A percentile compares a stretch with the other conserved stretches of the same genome.
Conservation (phyloP, 2,113 vertebrate genomes). For the Misgurnus anguillicaudatus region DNA sequence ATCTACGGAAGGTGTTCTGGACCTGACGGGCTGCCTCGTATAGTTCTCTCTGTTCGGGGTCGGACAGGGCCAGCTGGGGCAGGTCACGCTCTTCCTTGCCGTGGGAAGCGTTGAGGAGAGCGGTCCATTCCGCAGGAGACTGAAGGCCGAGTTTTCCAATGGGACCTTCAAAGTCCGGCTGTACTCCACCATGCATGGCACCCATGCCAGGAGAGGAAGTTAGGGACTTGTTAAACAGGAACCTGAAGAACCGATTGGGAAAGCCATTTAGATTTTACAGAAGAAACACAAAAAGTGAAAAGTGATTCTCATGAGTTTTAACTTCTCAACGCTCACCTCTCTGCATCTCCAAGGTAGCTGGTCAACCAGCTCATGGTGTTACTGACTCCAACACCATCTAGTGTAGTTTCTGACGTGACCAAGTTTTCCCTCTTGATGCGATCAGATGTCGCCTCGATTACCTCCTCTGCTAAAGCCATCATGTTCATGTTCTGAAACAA, state of each 20-base stretch:
- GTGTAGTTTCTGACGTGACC: constrained; percentile 77
- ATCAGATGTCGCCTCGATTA: constrained; percentile 89
- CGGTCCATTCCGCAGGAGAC: constrained; percentile 87
- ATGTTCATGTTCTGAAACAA: constrained; percentile 77
- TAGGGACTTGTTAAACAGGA: constrained; percentile 82
- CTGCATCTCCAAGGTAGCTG: constrained; percentile 91
- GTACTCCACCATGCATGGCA: constrained; percentile 61
- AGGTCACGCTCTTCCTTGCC: constrained; percentile 90
- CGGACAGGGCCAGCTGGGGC: constrained; percentile 91
- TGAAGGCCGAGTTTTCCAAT: constrained; percentile 86
- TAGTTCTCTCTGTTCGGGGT: constrained; percentile 92
- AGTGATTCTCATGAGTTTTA: neutral
- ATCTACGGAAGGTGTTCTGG: constrained; percentile 94
- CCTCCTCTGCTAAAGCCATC: constrained; percentile 94
- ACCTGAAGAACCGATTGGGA: constrained; percentile 71
- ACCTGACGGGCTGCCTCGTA: constrained; percentile 92
- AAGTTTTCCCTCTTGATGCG: constrained; percentile 91
- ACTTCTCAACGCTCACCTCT: constrained; percentile 64
- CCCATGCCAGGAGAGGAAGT: constrained; percentile 65
- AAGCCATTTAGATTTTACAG: neutral
- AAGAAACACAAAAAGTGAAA: neutral
- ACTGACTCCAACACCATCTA: constrained; percentile 77
- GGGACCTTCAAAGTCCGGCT: constrained; percentile 79
- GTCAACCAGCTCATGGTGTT: constrained; percentile 94
- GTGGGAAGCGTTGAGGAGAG: constrained; percentile 90